Percentiles rank a stretch among this genome's conserved stretches.
These are phyloP conservation scores for Peromyscus nudipes DNA, from an alignment of 2,797 vertebrate species.

Conservation along the genomic window DNA sequence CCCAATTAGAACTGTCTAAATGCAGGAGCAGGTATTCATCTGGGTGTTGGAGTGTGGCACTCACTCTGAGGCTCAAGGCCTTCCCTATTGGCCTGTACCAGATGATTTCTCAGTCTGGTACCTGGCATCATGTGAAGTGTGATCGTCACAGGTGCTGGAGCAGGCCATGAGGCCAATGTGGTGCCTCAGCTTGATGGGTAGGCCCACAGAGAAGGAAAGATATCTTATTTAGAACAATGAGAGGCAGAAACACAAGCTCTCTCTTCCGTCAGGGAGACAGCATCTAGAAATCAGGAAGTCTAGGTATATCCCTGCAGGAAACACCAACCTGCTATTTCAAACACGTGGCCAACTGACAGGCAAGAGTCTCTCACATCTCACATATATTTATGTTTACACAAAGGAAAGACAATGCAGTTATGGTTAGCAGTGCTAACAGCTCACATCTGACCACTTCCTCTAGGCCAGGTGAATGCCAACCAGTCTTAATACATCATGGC, in stretches of 20 bases:
- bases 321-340: neutral
- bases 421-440: neutral
- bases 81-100: rapidly evolving
- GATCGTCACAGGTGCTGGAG: neutral
- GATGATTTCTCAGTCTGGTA: neutral
- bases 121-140: neutral
- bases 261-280: rapidly evolving
- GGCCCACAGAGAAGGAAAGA: neutral
- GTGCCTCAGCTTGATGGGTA: neutral
- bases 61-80: neutral
- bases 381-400: neutral
- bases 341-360: neutral
- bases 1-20: neutral
- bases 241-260: neutral
- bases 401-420: neutral
- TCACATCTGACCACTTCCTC: neutral
- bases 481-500: neutral
- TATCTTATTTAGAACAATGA: neutral
- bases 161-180: neutral
- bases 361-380: neutral
- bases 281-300: neutral
- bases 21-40: neutral
- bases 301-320: neutral
- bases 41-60: neutral
- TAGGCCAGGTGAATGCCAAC: too few species aligned